Conservation (phyloP, 2,797 vertebrate genomes). For the Hydrocynus forskahlii region DNA sequence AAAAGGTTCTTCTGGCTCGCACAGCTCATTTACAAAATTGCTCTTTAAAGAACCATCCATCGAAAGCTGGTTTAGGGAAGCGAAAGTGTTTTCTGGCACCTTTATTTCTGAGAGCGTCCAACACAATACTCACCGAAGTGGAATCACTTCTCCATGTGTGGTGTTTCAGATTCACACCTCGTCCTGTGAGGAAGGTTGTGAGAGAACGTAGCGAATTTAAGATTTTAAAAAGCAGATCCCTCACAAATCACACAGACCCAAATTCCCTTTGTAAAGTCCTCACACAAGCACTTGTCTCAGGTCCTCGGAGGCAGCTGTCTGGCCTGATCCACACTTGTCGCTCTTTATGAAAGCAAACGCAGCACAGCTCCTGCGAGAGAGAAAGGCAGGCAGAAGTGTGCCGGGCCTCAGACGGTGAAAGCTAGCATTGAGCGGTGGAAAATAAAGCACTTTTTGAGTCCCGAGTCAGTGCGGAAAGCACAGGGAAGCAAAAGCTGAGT, state of each 20-base stretch:
- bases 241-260: not conserved
- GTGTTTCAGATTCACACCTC: constrained; percentile 39
- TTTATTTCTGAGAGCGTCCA: not conserved
- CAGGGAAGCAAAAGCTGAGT: constrained; percentile 36
- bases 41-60: too few species aligned
- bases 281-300: not conserved
- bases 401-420: not conserved
- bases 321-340: not conserved
- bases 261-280: not conserved
- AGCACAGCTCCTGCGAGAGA: not conserved
- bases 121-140: constrained; percentile 66
- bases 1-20: too few species aligned
- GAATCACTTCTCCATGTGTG: constrained; percentile 67
- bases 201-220: not conserved
- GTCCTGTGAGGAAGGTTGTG: too few species aligned
- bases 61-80: too few species aligned
- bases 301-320: not conserved
- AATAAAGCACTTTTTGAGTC: not conserved
- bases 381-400: not conserved
- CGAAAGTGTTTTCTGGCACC: not conserved
- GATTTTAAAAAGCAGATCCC: not conserved
- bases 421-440: not conserved
- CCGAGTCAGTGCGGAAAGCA: not conserved
- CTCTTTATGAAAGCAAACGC: not conserved
- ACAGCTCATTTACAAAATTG: too few species aligned